These are phyloP conservation scores for Cactoblastis cactorum DNA, from an alignment of 2,888 invertebrate genomes.

Conservation along the genomic window DNA sequence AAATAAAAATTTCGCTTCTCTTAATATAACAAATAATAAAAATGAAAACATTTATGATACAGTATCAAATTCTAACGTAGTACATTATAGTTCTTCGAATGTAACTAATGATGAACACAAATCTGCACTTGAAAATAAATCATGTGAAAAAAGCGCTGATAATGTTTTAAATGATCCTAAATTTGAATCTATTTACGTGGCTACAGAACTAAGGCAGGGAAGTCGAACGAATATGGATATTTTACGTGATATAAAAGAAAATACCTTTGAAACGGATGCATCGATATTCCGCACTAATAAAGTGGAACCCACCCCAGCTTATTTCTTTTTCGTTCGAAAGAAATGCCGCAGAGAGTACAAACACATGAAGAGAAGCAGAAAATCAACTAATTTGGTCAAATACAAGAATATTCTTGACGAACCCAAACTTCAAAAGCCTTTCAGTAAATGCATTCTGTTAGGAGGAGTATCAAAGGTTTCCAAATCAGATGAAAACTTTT, in stretches of 20 bases:
- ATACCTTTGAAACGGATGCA: constrained; percentile 15
- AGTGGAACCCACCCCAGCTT: constrained; percentile 33
- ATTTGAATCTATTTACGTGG: neutral
- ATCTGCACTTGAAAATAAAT: neutral
- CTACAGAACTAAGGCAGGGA: neutral
- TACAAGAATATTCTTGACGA: constrained; percentile 51
- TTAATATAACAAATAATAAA: neutral
- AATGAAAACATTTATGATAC: too few species aligned
- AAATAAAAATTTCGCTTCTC: neutral
- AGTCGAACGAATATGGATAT: neutral
- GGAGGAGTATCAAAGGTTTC: constrained; percentile 35
- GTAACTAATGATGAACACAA: neutral
- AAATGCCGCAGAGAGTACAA: constrained; percentile 23
- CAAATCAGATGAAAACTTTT: constrained; percentile 7
- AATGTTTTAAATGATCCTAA: neutral
- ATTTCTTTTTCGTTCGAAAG: constrained; percentile 42
- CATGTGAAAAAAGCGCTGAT: neutral
- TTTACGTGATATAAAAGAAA: constrained; percentile 4
- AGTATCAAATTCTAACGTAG: too few species aligned
- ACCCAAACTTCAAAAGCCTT: constrained; percentile 45
- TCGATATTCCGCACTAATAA: constrained; percentile 21
- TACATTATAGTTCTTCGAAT: too few species aligned
- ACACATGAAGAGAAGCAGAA: constrained; percentile 50
- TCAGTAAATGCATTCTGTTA: constrained; percentile 49
- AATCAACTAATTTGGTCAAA: constrained; percentile 61